phyloP scores from a whole-genome alignment of 2,113 vertebrate species.

The Thermophis baileyi region DNA sequence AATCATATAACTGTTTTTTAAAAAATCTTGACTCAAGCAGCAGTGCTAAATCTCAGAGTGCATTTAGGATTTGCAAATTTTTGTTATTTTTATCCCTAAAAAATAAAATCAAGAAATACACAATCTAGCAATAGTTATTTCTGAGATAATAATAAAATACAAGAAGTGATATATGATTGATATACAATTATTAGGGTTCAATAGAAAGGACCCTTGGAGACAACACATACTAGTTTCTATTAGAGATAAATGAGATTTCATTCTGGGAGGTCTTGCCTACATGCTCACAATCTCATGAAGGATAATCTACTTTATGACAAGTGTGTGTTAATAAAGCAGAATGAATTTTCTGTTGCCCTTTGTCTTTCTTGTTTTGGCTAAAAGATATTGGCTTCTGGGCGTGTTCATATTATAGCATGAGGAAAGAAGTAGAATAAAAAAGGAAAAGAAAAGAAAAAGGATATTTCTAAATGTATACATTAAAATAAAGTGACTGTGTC shows the following conservation, averaged over 20 bases:
- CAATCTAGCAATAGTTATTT: slow-evolving; percentile 6
- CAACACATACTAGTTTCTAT: neutral
- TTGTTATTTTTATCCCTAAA: neutral
- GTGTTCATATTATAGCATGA: slow-evolving; percentile 9
- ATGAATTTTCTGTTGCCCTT: slow-evolving; percentile 41
- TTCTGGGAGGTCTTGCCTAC: slow-evolving; percentile 30
- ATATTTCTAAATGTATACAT: neutral
- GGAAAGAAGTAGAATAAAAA: slow-evolving; percentile 29
- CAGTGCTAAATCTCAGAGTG: neutral
- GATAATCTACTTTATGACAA: slow-evolving; percentile 49
- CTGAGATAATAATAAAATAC: slow-evolving; percentile 28
- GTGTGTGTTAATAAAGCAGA: slow-evolving; percentile 40
- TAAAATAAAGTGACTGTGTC: neutral
- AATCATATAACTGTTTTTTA: neutral
- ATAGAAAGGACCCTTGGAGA: slow-evolving; percentile 4
- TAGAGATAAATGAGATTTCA: slow-evolving; percentile 29
- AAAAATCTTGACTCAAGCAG: neutral
- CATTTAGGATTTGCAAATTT: neutral
- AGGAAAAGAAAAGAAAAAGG: slow-evolving; percentile 16
- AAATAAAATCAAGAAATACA: neutral
- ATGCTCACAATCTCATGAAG: neutral
- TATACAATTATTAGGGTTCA: neutral
- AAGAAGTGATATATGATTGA: slow-evolving; percentile 29
- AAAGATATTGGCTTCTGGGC: slow-evolving; percentile 34
- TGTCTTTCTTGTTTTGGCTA: slow-evolving; percentile 26